Evolutionary conservation across 1,140 invertebrate genomes (phyloP), one percentile per base, ranked within the genome.

Genomic region (Drosophila lacteicornis): DNA sequence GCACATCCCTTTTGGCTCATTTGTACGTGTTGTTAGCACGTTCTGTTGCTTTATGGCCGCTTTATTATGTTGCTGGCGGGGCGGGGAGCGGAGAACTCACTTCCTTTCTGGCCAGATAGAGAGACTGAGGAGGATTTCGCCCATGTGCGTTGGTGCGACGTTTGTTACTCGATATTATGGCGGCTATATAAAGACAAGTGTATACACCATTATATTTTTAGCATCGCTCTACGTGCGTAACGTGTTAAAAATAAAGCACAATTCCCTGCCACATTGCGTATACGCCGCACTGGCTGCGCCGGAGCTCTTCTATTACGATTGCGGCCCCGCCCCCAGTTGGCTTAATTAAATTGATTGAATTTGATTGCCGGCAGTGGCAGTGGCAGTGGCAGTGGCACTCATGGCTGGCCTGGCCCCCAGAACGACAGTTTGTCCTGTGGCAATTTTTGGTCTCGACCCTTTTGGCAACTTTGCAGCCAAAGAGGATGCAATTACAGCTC

Each of bases 341-440:
- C 66, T 81, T 88, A 88, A 88, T 88, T 88, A 90, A 88, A 88
- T 88, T 88, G 85, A 88, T 91, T 88, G 75, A 88, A 88, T 88
- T 88, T 90, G 85, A 90, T 90, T 86, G 83, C 79, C 60, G 38
- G 49, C 57, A 69, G 50, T 60, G 63, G 51, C 15, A 50, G 58
- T 60, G 63, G 51, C 15, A 50, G 58, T 40, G 22, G 11, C 27
- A 30, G 27, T 47, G 19, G 19, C 49, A 51, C 49, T 25, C 27
- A 6, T 19, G 27, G 30, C 17, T 30, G 27, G 27, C 27, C 27
- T 30, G 6, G 5, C 47, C 19, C 30, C 27, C 49, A 30, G 25
- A 55, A 56, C 38, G 56, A 61, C 42, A 43, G 30, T 66, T 66
- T 66, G 61, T 45, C 36, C 53, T 25, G 2, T 56, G 53, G 53